phyloP scores from a whole-genome alignment of 2,797 vertebrate genomes.

The Eutrigla gurnardus region DNA sequence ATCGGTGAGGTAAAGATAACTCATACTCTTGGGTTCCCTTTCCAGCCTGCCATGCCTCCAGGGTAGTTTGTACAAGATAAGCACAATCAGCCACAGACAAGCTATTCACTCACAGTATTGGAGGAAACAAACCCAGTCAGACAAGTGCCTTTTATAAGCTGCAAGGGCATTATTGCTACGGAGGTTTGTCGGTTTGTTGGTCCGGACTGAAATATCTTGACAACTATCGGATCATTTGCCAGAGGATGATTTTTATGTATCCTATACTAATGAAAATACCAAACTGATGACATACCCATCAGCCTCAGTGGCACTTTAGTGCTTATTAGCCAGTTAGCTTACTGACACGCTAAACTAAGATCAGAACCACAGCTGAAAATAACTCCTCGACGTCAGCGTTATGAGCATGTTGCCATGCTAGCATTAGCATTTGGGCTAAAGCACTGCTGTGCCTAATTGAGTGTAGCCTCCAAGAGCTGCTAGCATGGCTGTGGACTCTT shows the following conservation, averaged over 20 bases:
- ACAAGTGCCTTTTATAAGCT: slow-evolving; percentile 4
- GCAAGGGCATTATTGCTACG: neutral
- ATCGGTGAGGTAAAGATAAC: slow-evolving; percentile 15
- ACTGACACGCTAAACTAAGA: neutral
- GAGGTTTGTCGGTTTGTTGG: neutral
- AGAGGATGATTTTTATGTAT: neutral
- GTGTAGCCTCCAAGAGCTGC: neutral
- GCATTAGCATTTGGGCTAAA: neutral
- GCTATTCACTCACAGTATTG: neutral
- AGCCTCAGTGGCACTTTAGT: neutral
- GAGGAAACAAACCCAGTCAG: slow-evolving; percentile 4
- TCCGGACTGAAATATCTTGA: neutral
- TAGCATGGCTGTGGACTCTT: neutral
- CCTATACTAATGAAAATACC: too few relatives aligned
- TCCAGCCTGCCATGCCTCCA: slow-evolving; percentile 11
- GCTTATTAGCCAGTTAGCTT: too few relatives aligned
- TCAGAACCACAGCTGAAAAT: neutral
- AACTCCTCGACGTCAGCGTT: neutral
- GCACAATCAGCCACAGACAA: slow-evolving; percentile 16
- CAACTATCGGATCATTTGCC: neutral
- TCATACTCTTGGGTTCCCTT: slow-evolving; percentile 22
- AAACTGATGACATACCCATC: too few relatives aligned
- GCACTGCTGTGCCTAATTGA: neutral
- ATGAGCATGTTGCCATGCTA: neutral
- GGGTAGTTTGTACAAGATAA: slow-evolving; percentile 31